Conservation (phyloP, 2,888 invertebrate genomes). For the Magallana nippona region DNA sequence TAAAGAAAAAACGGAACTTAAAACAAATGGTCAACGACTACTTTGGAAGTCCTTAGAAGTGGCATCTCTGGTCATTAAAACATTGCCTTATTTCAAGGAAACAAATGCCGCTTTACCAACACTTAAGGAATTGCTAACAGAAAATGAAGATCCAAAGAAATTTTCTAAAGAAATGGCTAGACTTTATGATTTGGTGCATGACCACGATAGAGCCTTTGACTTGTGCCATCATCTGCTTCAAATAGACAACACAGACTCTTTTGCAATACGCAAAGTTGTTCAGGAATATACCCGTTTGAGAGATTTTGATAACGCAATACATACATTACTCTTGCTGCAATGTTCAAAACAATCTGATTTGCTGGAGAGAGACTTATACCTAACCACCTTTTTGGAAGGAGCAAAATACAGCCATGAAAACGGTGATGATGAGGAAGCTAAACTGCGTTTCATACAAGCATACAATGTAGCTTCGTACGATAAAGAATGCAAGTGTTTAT, state of each 20-base stretch:
- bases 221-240: not conserved
- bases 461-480: not conserved
- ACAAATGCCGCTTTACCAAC: not conserved
- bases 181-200: not conserved
- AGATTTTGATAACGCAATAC: slow-evolving; percentile 17
- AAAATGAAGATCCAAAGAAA: not conserved
- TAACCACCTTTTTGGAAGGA: not conserved
- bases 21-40: not conserved
- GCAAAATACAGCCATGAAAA: not conserved
- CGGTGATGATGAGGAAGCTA: not conserved
- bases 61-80: not conserved
- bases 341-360: not conserved
- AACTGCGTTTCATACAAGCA: not conserved
- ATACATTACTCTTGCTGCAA: not conserved
- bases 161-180: not conserved
- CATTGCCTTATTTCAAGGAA: not conserved
- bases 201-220: slow-evolving; percentile 1
- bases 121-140: not conserved
- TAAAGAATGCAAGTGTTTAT: not conserved
- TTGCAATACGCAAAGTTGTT: slow-evolving; percentile 10
- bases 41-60: not conserved
- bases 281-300: not conserved
- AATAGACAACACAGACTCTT: not conserved
- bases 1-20: not conserved
- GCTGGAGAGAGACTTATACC: not conserved